Base-by-base conservation (phyloP, 2,797 vertebrate genomes). In the Pangasius sanitwongsei region DNA sequence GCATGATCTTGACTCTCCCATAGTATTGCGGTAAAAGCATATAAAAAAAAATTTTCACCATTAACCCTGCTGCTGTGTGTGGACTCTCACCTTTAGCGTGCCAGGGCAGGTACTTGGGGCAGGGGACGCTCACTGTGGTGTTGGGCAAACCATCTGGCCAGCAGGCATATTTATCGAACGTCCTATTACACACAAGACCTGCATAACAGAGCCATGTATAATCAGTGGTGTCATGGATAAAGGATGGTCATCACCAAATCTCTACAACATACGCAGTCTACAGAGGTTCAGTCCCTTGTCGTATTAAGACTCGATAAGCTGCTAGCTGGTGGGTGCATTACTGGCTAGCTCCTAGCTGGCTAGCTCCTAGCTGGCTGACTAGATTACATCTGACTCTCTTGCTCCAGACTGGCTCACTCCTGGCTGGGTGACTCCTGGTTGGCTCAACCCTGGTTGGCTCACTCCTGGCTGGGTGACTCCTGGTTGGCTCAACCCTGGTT, bases 91-190 rank as follows among this genome's bases (percentile, higher is more conserved):
- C 98, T 97, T 97, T 95, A 86, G 96, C 93, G 91, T 99, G 91
- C 98, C 98, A 99, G 13, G 98, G 98, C 93, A 99, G 95, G 94
- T 97, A 99, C 98, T 97, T 98, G 6, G 98, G 98, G 92, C 98
- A 99, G 70, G 97, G 93, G 87, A 98, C 96, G 0, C 95, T 97
- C 94, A 97, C 95, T 0, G 97, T 98, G 90, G 96, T 97, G 95
- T 99, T 99, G 86, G 97, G 97, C 11, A 93, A 92, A 0, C 97
- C 97, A 91, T 99, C 98, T 0, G 98, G 98, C 98, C 98, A 99
- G 92, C 98, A 99, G 0, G 97, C 97, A 2, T 97, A 99, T 86
- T 95, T 96, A 94, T 99, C 97, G 5, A 98, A 99, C 4, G 97
- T 98, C 88, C 98, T 96, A 91, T 98, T 98, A 89, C 98, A 99